These are phyloP conservation scores for Crotalus viridis DNA, from an alignment of 2,113 vertebrate genomes.

Conservation along the genomic window DNA sequence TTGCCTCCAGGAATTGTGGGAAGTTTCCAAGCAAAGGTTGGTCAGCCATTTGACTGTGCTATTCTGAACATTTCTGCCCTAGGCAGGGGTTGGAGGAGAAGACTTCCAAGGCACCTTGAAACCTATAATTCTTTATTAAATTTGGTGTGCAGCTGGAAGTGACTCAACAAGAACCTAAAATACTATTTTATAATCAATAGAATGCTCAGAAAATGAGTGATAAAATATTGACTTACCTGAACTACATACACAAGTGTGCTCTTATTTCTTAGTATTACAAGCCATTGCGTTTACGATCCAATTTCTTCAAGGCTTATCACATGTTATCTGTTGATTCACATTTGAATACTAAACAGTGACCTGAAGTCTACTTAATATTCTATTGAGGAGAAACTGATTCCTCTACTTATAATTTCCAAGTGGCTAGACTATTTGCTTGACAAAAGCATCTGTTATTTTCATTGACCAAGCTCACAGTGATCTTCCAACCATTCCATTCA, in stretches of 20 bases:
- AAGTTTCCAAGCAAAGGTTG: background rate
- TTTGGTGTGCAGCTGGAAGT: background rate
- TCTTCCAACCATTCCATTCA: constrained; percentile 44
- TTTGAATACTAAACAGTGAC: background rate
- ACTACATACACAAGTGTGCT: background rate
- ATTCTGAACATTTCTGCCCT: background rate
- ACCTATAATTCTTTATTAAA: background rate
- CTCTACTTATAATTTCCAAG: constrained; percentile 31
- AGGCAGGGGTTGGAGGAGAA: background rate
- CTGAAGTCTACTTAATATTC: background rate
- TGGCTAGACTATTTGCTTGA: constrained; percentile 35
- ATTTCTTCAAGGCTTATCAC: background rate
- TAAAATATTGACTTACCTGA: background rate
- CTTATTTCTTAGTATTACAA: background rate
- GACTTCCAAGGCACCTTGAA: background rate
- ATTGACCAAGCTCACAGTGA: constrained; percentile 13
- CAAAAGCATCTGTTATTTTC: constrained; percentile 20
- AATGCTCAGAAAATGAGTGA: background rate
- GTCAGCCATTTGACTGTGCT: background rate
- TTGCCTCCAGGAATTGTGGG: background rate
- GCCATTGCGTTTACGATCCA: background rate
- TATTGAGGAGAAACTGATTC: background rate
- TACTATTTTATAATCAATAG: background rate
- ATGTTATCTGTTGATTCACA: background rate
- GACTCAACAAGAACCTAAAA: background rate